A percentile compares a stretch with the other conserved stretches of the same genome.
These are phyloP conservation scores for Hylaea fasciaria DNA, from an alignment of 2,888 invertebrate genomes.

Conservation along the genomic window DNA sequence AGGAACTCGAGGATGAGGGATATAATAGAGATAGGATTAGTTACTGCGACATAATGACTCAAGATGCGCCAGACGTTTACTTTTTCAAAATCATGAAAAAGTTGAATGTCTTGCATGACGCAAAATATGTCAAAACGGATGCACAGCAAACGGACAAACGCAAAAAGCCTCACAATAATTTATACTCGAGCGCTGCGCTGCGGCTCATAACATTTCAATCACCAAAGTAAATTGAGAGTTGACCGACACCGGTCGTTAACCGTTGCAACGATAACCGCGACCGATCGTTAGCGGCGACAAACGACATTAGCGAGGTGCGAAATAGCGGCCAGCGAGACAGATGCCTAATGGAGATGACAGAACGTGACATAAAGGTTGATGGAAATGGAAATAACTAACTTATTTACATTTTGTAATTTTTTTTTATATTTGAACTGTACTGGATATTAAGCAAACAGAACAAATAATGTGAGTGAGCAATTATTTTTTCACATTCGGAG, in stretches of 20 bases:
- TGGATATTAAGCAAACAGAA: too few relatives aligned
- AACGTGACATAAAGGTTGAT: constrained; percentile 20
- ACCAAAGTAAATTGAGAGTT: constrained; percentile 15
- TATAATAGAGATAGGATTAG: too few relatives aligned
- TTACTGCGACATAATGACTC: too few relatives aligned
- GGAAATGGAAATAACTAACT: constrained; percentile 15
- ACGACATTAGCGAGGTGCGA: constrained; percentile 14
- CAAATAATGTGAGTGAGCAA: too few relatives aligned
- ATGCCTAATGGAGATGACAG: constrained; percentile 21
- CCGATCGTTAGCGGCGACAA: constrained; percentile 16
- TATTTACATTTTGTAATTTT: neutral
- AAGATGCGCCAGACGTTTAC: too few relatives aligned
- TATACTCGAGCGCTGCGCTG: neutral
- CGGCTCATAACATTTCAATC: constrained; percentile 18
- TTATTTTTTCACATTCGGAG: too few relatives aligned
- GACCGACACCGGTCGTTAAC: constrained; percentile 7
- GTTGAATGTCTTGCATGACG: too few relatives aligned
- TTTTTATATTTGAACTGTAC: neutral
- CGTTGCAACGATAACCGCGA: constrained; percentile 1
- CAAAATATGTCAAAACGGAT: too few relatives aligned
- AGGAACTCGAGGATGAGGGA: too few relatives aligned
- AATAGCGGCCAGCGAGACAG: constrained; percentile 9
- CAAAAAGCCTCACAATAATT: neutral
- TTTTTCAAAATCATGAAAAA: too few relatives aligned
- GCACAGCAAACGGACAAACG: too few relatives aligned